Percentiles rank a stretch among this genome's conserved stretches.
Conservation (phyloP, 2,113 vertebrate species). For the Motacilla alba region DNA sequence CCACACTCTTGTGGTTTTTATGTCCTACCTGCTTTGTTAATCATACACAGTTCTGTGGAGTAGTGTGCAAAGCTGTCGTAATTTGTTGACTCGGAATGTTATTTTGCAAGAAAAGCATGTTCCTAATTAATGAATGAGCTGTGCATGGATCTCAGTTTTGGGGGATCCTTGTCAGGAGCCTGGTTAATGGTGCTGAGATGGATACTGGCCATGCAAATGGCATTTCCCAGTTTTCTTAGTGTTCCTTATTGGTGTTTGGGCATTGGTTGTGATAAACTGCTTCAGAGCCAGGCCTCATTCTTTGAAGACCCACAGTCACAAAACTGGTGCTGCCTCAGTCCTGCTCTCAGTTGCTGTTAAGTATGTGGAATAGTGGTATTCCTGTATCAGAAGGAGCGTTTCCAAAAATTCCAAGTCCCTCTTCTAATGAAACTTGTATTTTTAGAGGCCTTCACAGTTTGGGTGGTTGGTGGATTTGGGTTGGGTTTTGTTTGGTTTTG, state of each 20-base stretch:
- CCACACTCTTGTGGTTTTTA: accelerated
- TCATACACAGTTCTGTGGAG: background rate
- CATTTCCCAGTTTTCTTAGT: background rate
- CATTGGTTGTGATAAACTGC: background rate
- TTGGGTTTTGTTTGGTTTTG: background rate
- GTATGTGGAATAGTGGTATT: background rate
- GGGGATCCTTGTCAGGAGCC: background rate
- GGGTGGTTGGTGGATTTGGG: background rate
- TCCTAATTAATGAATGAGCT: background rate
- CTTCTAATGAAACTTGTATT: background rate
- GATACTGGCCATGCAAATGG: accelerated
- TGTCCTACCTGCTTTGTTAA: background rate
- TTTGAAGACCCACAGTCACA: background rate
- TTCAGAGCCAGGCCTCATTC: background rate
- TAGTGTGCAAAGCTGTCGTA: background rate
- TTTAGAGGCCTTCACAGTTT: background rate
- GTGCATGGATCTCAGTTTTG: background rate
- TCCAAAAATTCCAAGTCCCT: background rate
- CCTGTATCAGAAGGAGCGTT: background rate
- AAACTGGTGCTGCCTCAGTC: background rate
- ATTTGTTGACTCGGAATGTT: background rate
- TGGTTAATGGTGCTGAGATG: background rate
- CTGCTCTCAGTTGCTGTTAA: background rate
- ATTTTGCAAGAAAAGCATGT: background rate
- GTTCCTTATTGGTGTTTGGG: background rate